A percentile compares a stretch with the other conserved stretches of the same genome.
Evolutionary conservation across 2,888 invertebrate species (phyloP).

Genomic region (Apodemia hepburni): DNA sequence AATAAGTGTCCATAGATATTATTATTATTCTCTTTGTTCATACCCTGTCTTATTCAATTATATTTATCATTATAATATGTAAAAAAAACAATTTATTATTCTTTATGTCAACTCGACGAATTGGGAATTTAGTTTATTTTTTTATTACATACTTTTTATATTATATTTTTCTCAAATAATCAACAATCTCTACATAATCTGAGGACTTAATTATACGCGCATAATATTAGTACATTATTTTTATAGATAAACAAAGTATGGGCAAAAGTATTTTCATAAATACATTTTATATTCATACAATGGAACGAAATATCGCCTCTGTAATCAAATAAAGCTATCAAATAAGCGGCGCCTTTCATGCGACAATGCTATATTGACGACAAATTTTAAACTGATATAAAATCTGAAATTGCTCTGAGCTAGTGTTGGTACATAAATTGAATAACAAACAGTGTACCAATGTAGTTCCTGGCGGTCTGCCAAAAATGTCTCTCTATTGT

Average conservation of each 20-base stretch:
- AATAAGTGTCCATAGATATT: too few species aligned
- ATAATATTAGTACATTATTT: too few species aligned
- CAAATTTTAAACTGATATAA: constrained; percentile 21
- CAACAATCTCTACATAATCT: too few species aligned
- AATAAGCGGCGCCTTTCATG: constrained; percentile 18
- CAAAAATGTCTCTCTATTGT: not conserved
- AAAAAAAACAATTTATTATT: too few species aligned
- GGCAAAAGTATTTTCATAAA: not conserved
- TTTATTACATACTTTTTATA: too few species aligned
- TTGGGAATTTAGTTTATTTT: too few species aligned
- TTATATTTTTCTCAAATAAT: too few species aligned
- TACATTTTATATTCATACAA: not conserved
- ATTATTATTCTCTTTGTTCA: too few species aligned
- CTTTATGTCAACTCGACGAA: too few species aligned
- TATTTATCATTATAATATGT: too few species aligned
- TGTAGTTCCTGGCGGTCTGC: constrained; percentile 8
- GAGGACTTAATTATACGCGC: too few species aligned
- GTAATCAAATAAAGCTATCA: constrained; percentile 15
- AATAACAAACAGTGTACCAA: constrained; percentile 5
- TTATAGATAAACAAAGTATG: not conserved
- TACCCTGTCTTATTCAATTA: too few species aligned
- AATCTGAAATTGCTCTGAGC: constrained; percentile 19
- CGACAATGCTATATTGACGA: constrained; percentile 20
- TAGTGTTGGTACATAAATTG: constrained; percentile 9
- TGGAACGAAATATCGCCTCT: not conserved